These are phyloP conservation scores for Cryptomyrus ogoouensis DNA, from an alignment of 2,113 vertebrate species.

Conservation along the genomic window DNA sequence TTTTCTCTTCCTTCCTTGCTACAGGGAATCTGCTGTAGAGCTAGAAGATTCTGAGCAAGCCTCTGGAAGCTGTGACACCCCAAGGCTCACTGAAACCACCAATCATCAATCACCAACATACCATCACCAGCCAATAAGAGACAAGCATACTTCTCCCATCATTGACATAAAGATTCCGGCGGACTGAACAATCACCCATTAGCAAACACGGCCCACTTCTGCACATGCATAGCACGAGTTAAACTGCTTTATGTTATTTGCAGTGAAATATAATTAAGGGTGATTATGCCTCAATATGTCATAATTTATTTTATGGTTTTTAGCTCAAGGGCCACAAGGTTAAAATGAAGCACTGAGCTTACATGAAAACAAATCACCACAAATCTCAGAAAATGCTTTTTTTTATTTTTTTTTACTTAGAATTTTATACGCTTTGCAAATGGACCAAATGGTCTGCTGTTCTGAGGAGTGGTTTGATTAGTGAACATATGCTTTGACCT, in stretches of 20 bases:
- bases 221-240: not conserved
- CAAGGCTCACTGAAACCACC: not conserved
- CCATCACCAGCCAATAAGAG: not conserved
- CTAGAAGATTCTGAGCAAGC: not conserved
- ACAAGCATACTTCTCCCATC: not conserved
- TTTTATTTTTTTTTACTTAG: not conserved
- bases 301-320: not conserved
- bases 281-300: not conserved
- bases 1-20: not conserved
- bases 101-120: not conserved
- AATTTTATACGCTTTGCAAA: not conserved
- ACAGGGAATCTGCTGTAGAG: not conserved
- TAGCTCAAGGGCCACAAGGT: not conserved
- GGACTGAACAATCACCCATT: not conserved
- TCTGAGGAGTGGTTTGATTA: not conserved
- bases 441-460: not conserved
- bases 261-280: not conserved
- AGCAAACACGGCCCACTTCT: not conserved
- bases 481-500: not conserved
- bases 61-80: not conserved
- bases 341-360: not conserved
- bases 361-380: slow-evolving; percentile 1
- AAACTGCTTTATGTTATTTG: not conserved
- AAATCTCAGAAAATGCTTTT: not conserved
- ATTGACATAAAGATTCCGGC: not conserved